These are phyloP conservation scores for Dendrolimus houi DNA, from an alignment of 2,888 invertebrate species.

Conservation along the genomic window DNA sequence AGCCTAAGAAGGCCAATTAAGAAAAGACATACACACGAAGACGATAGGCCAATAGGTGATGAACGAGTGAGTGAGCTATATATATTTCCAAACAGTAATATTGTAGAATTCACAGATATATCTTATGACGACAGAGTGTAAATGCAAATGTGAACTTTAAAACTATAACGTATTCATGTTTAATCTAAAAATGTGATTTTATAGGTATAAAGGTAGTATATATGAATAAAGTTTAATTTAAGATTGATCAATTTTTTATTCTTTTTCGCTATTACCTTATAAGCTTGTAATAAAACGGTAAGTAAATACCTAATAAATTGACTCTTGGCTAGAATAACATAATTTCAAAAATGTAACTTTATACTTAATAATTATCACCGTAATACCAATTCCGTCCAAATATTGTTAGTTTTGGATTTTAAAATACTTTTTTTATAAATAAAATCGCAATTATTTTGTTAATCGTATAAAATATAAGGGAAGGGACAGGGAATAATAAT, in stretches of 20 bases:
- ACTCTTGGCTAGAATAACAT: too few species aligned
- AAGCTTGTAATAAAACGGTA: too few species aligned
- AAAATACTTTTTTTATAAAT: too few species aligned
- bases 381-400: too few species aligned
- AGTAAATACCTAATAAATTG: too few species aligned
- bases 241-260: background rate
- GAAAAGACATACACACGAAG: conserved; percentile 25
- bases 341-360: too few species aligned
- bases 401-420: too few species aligned
- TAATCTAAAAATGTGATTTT: conserved; percentile 24
- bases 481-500: too few species aligned
- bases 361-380: too few species aligned
- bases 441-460: too few species aligned
- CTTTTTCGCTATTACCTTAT: too few species aligned
- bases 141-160: conserved; percentile 25
- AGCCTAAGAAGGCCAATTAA: conserved; percentile 28
- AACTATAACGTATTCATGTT: conserved; percentile 13
- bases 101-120: conserved; percentile 65
- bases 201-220: conserved; percentile 16
- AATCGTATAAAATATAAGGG: too few species aligned
- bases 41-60: conserved; percentile 46
- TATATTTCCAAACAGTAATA: conserved; percentile 64
- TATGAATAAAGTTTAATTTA: background rate
- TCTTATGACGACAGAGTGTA: conserved; percentile 63
- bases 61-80: conserved; percentile 63